Base-by-base conservation (phyloP, 2,888 invertebrate species). In the Papilio gigon region DNA sequence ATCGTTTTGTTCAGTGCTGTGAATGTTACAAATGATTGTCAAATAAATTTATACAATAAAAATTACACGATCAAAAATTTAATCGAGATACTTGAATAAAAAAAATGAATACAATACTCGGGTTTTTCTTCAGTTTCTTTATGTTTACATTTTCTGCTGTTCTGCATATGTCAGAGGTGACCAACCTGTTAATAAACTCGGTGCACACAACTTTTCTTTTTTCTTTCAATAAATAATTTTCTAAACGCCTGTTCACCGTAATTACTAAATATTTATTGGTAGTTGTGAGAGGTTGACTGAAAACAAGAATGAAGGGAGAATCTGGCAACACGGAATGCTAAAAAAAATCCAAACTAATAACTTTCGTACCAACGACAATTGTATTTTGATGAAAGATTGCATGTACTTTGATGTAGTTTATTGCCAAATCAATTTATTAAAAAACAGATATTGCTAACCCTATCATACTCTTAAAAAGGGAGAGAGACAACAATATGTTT, bases 1-100 rank as follows among this genome's bases (percentile, higher is more conserved):
- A 56, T 65, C n/a, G 25, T 11, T 53, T 65, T 22, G 22, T 27
- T 20, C 50, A 25, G 40, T 53, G 27, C n/a, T 30, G 11, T 56
- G 53, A 63, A 40, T 5, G 0, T 53, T n/a, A 27, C 6, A 27
- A 14, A 14, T 53, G 14, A 25, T 50, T 50, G n/a, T 27, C 5
- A 27, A 0, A 50, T 44, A 20, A 44, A 20, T 44, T 9, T n/a
- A n/a, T n/a, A n/a, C n/a, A n/a, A n/a, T n/a, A n/a, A n/a, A n/a
- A n/a, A 35, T 37, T n/a, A 40, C 0, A n/a, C 12, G 4, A 40
- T n/a, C 4, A 2, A n/a, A 40, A n/a, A 17, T 40, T 14, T 40
- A 40, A 40, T 2, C 6, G 4, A n/a, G n/a, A 40, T 40, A 40
- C n/a, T 0, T 17, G 1, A 40, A 40, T 40, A n/a, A 40, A 40